These are phyloP conservation scores for Lepus europaeus DNA, from an alignment of 2,113 vertebrate genomes.

Conservation along the genomic window DNA sequence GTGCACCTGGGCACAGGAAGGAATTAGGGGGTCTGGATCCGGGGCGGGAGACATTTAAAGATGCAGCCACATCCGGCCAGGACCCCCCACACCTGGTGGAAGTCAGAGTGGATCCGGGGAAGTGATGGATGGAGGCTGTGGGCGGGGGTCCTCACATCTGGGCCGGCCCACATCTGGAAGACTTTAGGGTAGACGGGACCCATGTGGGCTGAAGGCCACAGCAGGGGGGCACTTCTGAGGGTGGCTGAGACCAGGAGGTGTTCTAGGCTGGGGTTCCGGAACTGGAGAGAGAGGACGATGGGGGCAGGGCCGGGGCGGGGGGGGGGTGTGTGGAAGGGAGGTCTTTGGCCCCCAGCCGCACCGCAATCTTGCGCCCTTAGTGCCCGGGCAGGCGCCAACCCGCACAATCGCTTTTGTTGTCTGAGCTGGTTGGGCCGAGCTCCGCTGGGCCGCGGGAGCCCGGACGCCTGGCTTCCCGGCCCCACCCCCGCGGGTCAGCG, in stretches of 20 bases:
- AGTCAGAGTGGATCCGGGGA: constrained; percentile 1
- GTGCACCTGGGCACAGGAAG: constrained; percentile 19
- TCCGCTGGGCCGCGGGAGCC: constrained; percentile 66
- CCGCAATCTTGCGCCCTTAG: constrained; percentile 56
- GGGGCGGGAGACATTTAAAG: constrained; percentile 12
- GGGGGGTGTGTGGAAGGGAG: not conserved
- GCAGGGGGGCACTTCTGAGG: constrained; percentile 55
- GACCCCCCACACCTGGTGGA: constrained; percentile 65
- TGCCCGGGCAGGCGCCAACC: constrained; percentile 78
- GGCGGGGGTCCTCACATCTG: constrained; percentile 75
- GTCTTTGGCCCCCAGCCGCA: constrained; percentile 35
- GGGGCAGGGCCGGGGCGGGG: not conserved
- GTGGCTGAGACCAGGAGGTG: constrained; percentile 34
- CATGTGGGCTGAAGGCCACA: constrained; percentile 76
- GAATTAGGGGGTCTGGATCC: not conserved
- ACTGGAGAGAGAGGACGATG: not conserved
- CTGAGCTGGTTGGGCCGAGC: constrained; percentile 70
- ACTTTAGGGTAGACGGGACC: constrained; percentile 76
- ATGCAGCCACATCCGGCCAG: constrained; percentile 15
- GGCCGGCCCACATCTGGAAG: constrained; percentile 80
- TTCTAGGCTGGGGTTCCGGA: not conserved
- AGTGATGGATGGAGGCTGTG: constrained; percentile 25
- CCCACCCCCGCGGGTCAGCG: constrained; percentile 79
- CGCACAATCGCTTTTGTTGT: constrained; percentile 85
- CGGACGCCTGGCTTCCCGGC: constrained; percentile 79